Percentiles rank a stretch among this genome's conserved stretches.
Conservation (phyloP, 92 coral and sea anemone genomes). For the Phymanthus crucifer region DNA sequence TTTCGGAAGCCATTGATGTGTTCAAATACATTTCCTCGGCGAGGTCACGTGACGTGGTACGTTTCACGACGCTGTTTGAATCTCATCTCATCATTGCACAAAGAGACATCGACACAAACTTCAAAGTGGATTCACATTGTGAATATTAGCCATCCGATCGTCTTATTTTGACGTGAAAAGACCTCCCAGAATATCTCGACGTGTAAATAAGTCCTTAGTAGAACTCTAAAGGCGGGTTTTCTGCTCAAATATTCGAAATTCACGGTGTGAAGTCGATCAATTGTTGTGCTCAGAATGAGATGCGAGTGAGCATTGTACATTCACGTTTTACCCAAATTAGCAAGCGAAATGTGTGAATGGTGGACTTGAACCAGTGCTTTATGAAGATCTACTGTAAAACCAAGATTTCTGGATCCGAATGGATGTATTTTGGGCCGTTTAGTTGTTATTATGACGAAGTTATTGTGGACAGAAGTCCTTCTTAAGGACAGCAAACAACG, state of each 20-base stretch:
- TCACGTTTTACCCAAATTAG: constrained; percentile 25
- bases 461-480: constrained; percentile 18
- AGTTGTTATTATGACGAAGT: constrained; percentile 18
- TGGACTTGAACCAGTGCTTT: not conserved
- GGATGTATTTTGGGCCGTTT: constrained; percentile 1
- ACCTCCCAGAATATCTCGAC: constrained; percentile 26
- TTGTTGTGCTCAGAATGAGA: constrained; percentile 11
- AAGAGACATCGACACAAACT: constrained; percentile 20
- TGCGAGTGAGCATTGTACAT: not conserved
- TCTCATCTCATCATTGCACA: constrained; percentile 35
- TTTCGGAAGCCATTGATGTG: constrained; percentile 52
- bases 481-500: constrained; percentile 45
- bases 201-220: constrained; percentile 19
- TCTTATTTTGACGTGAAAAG: constrained; percentile 19
- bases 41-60: constrained; percentile 64
- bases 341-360: constrained; percentile 17
- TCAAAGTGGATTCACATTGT: constrained; percentile 44
- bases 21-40: constrained; percentile 31
- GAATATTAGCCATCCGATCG: constrained; percentile 21
- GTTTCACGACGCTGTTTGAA: constrained; percentile 61
- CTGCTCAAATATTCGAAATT: constrained; percentile 31
- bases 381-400: constrained; percentile 11
- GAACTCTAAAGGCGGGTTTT: constrained; percentile 24
- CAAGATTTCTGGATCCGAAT: not conserved
- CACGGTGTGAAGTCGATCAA: constrained; percentile 31